phyloP scores from a whole-genome alignment of 30 jellyfish, hydroid and myxozoan genomes.

The Pelagia noctiluca region DNA sequence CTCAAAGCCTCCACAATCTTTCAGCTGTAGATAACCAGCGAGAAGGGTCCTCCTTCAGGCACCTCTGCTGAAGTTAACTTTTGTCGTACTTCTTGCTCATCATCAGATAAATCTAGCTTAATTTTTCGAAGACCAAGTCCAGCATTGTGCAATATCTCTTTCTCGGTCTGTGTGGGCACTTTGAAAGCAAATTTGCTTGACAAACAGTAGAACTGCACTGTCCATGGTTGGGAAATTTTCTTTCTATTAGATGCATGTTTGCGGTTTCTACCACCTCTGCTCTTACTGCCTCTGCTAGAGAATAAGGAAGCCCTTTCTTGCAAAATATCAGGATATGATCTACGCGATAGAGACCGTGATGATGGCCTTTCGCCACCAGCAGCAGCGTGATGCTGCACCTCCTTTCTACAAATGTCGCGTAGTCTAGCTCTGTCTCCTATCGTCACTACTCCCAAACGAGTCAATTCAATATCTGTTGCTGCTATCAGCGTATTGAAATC shows the following conservation, averaged over 20 bases:
- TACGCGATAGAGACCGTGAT: background rate
- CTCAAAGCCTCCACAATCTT: slow-evolving; percentile 35
- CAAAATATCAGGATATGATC: slow-evolving; percentile 23
- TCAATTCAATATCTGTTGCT: slow-evolving; percentile 10
- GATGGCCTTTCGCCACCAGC: background rate
- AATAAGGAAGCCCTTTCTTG: slow-evolving; percentile 38
- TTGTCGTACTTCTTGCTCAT: slow-evolving; percentile 28
- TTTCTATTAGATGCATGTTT: background rate
- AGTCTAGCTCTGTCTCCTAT: slow-evolving; percentile 15
- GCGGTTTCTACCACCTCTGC: slow-evolving; percentile 47
- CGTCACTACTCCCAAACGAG: slow-evolving; percentile 20
- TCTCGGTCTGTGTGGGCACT: slow-evolving; percentile 47
- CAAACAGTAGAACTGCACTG: slow-evolving; percentile 40
- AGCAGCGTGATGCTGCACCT: background rate
- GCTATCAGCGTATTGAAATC: slow-evolving; percentile 7
- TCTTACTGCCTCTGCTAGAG: slow-evolving; percentile 31
- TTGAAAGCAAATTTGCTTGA: slow-evolving; percentile 36
- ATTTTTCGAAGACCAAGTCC: slow-evolving; percentile 49
- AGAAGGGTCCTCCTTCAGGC: slow-evolving; percentile 7
- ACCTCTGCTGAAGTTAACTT: slow-evolving; percentile 32
- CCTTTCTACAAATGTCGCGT: slow-evolving; percentile 10
- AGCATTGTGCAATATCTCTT: slow-evolving; percentile 40
- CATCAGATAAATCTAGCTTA: slow-evolving; percentile 44
- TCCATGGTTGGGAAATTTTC: slow-evolving; percentile 31
- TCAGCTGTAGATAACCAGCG: slow-evolving; percentile 27